Conservation (phyloP, 1,140 invertebrate species). For the Trichoplusia ni region DNA sequence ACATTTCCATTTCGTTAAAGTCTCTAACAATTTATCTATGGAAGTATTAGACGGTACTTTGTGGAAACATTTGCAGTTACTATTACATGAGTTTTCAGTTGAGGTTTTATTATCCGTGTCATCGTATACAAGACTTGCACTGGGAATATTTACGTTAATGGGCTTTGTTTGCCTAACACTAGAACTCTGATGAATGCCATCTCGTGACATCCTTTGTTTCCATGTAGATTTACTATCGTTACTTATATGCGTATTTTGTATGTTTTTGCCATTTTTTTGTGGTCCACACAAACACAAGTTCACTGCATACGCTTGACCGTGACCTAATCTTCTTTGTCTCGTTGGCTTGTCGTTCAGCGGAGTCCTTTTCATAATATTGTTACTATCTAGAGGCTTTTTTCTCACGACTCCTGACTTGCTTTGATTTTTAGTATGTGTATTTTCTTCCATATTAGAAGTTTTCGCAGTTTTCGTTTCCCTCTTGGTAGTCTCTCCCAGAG, state of each 20-base stretch:
- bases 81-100: conserved; percentile 36
- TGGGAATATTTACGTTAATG: conserved; percentile 30
- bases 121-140: conserved; percentile 3
- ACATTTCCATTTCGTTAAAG: conserved; percentile 54
- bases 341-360: not conserved
- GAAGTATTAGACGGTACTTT: conserved; percentile 68
- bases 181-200: conserved; percentile 35
- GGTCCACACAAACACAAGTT: conserved; percentile 60
- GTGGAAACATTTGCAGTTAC: conserved; percentile 62
- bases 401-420: not conserved
- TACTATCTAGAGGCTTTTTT: not conserved
- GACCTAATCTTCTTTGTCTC: conserved; percentile 26
- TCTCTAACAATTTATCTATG: conserved; percentile 61
- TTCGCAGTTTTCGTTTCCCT: not conserved
- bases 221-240: conserved; percentile 15
- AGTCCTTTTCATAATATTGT: not conserved
- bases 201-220: conserved; percentile 33
- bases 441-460: not conserved
- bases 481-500: too few species aligned
- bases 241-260: not conserved
- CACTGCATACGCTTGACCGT: conserved; percentile 54
- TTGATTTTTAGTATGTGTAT: not conserved
- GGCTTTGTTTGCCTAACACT: conserved; percentile 48
- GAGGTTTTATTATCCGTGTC: not conserved
- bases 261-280: conserved; percentile 35